A percentile compares a stretch with the other conserved stretches of the same genome.
phyloP scores from a whole-genome alignment of 2,113 vertebrate genomes.

The Balaeniceps rex region DNA sequence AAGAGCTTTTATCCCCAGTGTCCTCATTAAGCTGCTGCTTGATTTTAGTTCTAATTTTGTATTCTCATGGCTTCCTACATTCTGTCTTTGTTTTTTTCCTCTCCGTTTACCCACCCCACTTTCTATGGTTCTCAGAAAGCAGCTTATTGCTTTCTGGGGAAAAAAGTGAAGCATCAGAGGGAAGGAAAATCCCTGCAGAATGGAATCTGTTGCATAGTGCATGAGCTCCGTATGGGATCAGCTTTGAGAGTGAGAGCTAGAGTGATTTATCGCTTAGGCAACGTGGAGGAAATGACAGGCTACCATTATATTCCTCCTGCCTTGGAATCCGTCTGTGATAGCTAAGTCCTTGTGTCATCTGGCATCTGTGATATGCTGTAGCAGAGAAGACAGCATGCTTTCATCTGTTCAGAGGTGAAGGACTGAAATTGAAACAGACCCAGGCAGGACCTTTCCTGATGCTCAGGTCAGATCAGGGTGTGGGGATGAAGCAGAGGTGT shows the following conservation, averaged over 20 bases:
- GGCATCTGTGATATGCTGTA: background rate
- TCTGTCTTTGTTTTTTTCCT: background rate
- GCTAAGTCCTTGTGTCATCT: background rate
- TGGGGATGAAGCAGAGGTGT: background rate
- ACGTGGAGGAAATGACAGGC: background rate
- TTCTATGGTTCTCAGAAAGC: background rate
- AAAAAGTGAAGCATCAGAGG: background rate
- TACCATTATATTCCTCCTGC: background rate
- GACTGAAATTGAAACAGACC: background rate
- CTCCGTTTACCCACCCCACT: background rate
- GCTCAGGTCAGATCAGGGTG: background rate
- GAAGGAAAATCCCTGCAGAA: background rate
- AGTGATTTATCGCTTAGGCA: background rate
- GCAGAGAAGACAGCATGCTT: background rate
- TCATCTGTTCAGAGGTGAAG: background rate
- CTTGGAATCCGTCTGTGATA: background rate
- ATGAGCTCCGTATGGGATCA: background rate
- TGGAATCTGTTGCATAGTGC: background rate
- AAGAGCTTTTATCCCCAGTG: background rate
- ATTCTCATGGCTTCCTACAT: background rate
- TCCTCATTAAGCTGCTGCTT: background rate
- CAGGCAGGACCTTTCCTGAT: background rate
- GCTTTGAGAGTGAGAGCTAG: background rate
- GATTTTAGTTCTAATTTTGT: background rate
- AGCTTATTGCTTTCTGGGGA: background rate